phyloP scores from a whole-genome alignment of 2,797 vertebrate genomes.

The Rachycentron canadum region DNA sequence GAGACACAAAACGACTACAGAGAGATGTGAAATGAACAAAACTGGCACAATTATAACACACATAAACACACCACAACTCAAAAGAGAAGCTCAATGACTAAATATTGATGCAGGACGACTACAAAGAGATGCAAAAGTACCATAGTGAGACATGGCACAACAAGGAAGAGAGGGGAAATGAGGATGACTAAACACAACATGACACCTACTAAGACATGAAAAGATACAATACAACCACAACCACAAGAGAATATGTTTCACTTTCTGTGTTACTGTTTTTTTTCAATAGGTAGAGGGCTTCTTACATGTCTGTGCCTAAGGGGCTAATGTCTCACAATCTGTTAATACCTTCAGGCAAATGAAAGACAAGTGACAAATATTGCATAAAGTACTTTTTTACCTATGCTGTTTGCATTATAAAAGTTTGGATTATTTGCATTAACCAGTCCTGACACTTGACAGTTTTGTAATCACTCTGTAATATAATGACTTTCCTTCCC shows the following conservation, averaged over 20 bases:
- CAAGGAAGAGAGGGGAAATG: background rate
- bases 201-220: background rate
- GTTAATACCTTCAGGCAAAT: no score
- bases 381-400: no score
- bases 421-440: background rate
- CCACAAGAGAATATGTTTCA: no score
- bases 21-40: background rate
- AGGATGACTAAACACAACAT: background rate
- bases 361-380: no score
- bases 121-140: background rate
- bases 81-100: background rate
- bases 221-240: background rate
- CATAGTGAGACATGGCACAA: background rate
- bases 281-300: background rate
- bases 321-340: no score
- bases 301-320: background rate
- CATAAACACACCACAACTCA: background rate
- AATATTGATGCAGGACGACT: background rate
- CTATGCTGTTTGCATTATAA: background rate
- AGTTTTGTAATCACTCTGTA: background rate
- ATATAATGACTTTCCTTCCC: constrained; percentile 12
- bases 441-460: background rate
- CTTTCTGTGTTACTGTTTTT: background rate
- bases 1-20: background rate
- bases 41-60: background rate